phyloP scores from a whole-genome alignment of 2,797 vertebrate species.

The Phataginus tetradactyla region DNA sequence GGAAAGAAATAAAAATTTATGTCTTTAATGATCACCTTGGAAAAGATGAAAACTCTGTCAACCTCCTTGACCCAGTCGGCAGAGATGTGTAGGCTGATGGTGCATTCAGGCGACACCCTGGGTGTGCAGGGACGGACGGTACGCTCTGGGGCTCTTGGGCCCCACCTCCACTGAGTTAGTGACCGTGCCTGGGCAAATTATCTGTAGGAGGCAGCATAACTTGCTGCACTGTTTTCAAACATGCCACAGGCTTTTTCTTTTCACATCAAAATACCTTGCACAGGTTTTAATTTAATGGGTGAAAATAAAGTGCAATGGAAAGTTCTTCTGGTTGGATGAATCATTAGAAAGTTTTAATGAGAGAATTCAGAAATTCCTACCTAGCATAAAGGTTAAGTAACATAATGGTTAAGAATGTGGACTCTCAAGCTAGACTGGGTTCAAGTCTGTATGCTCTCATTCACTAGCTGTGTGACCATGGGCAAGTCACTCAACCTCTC shows the following conservation, averaged over 20 bases:
- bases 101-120: neutral
- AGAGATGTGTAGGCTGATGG: neutral
- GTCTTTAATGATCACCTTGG: constrained; percentile 64
- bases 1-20: constrained; percentile 64
- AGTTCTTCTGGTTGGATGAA: neutral
- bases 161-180: neutral
- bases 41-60: constrained; percentile 41
- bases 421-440: neutral
- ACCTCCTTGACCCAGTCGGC: neutral
- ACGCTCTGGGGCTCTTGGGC: neutral
- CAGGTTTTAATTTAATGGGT: neutral
- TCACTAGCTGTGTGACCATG: neutral
- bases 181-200: neutral
- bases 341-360: neutral
- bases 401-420: neutral
- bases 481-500: neutral
- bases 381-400: neutral
- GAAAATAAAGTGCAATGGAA: neutral
- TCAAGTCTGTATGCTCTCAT: neutral
- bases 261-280: neutral
- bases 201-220: neutral
- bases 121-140: too few species aligned
- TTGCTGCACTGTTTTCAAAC: neutral
- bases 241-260: neutral
- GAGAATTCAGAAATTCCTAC: neutral